Conservation (phyloP, 2,888 invertebrate species). For the Drosophila stalkeri region DNA sequence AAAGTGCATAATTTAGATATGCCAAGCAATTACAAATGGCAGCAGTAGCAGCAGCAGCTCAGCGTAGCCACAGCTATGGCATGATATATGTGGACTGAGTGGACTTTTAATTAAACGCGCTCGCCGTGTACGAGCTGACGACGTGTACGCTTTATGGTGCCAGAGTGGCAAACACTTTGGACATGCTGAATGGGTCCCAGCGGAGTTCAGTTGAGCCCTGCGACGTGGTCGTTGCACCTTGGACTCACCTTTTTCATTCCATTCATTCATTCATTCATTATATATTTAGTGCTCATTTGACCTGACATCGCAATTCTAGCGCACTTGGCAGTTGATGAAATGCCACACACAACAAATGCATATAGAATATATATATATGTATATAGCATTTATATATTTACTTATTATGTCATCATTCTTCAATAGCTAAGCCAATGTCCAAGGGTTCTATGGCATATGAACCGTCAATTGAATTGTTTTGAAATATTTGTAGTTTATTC, state of each 20-base stretch:
- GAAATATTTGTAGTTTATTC: not conserved
- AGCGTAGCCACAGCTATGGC: not conserved
- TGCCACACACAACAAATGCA: not conserved
- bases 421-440: not conserved
- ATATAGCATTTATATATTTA: not conserved
- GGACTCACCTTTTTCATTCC: constrained; percentile 1
- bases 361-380: not conserved
- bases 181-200: constrained; percentile 15
- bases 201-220: not conserved
- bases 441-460: not conserved
- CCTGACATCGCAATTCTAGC: constrained; percentile 68
- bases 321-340: constrained; percentile 54
- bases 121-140: constrained; percentile 8
- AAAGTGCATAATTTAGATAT: constrained; percentile 6
- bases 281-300: constrained; percentile 66
- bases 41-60: too few species aligned
- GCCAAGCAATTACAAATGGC: constrained; percentile 1
- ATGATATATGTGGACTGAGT: constrained; percentile 25
- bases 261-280: constrained; percentile 34
- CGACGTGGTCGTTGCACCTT: constrained; percentile 22
- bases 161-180: constrained; percentile 42
- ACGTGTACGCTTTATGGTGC: constrained; percentile 27
- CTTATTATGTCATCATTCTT: constrained; percentile 25
- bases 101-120: constrained; percentile 60
- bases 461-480: not conserved